Evolutionary conservation across 2,113 vertebrate genomes (phyloP).

Genomic region (Dipodomys spectabilis): DNA sequence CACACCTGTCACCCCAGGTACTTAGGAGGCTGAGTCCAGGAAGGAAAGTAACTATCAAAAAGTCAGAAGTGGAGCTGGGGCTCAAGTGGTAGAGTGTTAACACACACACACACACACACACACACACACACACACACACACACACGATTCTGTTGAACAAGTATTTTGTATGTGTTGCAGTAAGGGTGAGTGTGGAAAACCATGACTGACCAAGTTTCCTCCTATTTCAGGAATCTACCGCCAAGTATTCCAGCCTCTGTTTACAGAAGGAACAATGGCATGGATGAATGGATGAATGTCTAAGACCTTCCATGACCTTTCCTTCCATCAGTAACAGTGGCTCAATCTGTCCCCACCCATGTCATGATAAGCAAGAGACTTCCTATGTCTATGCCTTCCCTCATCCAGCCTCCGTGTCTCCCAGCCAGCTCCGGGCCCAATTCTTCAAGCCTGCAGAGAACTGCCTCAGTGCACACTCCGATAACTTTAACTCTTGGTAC

Average conservation of each 20-base stretch:
- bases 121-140: too few relatives aligned
- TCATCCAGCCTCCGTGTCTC: neutral
- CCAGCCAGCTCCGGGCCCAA: neutral
- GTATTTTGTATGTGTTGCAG: neutral
- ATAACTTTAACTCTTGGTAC: neutral
- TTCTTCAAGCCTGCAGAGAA: neutral
- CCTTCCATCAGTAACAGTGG: neutral
- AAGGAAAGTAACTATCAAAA: too few relatives aligned
- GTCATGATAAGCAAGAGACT: neutral
- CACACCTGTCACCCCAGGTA: too few relatives aligned
- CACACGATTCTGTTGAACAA: neutral
- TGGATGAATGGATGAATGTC: neutral
- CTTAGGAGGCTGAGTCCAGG: too few relatives aligned
- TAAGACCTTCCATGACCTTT: neutral
- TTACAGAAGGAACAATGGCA: neutral
- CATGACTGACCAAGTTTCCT: neutral
- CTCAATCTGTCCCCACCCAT: neutral
- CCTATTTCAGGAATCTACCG: neutral
- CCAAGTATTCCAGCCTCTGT: neutral
- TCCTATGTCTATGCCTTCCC: neutral
- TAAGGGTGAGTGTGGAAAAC: neutral
- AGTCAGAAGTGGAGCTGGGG: too few relatives aligned
- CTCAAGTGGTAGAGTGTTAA: too few relatives aligned
- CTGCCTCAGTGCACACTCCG: neutral
- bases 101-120: too few relatives aligned